Base-by-base conservation (phyloP, 2,113 vertebrate genomes). In the Mormoops blainvillei region DNA sequence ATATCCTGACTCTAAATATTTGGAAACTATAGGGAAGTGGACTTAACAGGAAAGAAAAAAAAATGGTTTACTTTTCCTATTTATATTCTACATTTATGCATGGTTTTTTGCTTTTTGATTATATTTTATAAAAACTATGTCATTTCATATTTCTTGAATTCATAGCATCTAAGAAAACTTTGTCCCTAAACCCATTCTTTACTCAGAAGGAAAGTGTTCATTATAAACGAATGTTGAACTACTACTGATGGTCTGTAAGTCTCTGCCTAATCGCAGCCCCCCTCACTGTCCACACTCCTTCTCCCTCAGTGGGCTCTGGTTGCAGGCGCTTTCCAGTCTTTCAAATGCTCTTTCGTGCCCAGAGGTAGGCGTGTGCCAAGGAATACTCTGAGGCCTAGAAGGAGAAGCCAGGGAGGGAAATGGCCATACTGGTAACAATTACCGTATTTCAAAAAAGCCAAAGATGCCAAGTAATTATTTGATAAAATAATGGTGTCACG, bases 1-100 rank as follows among this genome's bases (percentile, higher is more conserved):
- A 58, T 24, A 82, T 61, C 52, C 14, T 84, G n/a, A 48, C 18
- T 63, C 11, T 74, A 41, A 61, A 87, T 78, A 74, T 93, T 70
- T 88, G 24, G 6, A 86, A 41, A 88, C 50, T 77, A 19, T 33
- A 78, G 38, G 10, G 18, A 73, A 87, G 41, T 87, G 73, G 45
- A 90, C 12, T 41, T 41, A 56, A 15, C 41, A 63, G 48, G 38
- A 63, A 26, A 73, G 70, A 10, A 74, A 88, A 76, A 87, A 73
- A 14, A 58, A 11, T 74, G 54, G 31, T 26, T 84, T 16, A 74
- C 14, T 58, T 68, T 86, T 83, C 15, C 5, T 87, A 7, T 56
- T 84, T 52, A 84, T 41, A 26, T 81, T 63, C 33, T 3, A 48
- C 18, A 48, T 83, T 1, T 81, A 43, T 56, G 9, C 3, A 33